Evolutionary conservation across 2,113 vertebrate genomes (phyloP), one percentile per base, ranked within the genome.

Genomic region (Oreochromis tanganicae): DNA sequence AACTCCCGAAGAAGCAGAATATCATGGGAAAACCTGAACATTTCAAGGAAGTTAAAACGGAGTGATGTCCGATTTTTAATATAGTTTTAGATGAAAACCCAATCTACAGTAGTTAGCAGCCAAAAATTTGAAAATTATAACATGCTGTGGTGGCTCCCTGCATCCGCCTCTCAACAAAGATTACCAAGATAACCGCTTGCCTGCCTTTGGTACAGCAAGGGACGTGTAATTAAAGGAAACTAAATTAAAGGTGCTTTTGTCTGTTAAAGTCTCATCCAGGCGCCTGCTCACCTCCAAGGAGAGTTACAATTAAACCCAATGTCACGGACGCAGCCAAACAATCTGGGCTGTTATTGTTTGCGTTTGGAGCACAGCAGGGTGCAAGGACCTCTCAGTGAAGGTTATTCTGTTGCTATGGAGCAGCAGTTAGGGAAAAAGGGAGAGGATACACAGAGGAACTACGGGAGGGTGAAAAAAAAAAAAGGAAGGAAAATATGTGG

Each of bases 331-430:
- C 85, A 29, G 82, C 73, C 52, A 83, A 87, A 93, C 89, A 91
- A 91, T 89, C 91, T 57, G 68, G 32, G 73, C 63, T 87, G 90
- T 92, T 94, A 89, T 92, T 87, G 91, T 95, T 93, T 94, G 85
- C 27, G 84, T 84, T 86, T 85, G 50, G 48, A 91, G 87, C 91
- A 13, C 86, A 78, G 88, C 38, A 5, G 88, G 88, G 41, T 52
- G 84, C 92, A 66, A 29, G 71, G 91, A 92, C 85, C 94, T 91
- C 91, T 94, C 92, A 87, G 82, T 29, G 84, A 92, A 93, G 93
- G 92, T 85, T 89, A 86, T 54, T 73, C 55, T 71, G 95, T 95
- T 94, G 93, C 95, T 90, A 94, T 83, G 94, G 90, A 81, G 88
- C 56, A 8, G 82, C 8, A 41, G 75, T 83, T 83, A 84, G 84